Evolutionary conservation across 2,888 invertebrate genomes (phyloP).

Genomic region (Drosophila eohydei): DNA sequence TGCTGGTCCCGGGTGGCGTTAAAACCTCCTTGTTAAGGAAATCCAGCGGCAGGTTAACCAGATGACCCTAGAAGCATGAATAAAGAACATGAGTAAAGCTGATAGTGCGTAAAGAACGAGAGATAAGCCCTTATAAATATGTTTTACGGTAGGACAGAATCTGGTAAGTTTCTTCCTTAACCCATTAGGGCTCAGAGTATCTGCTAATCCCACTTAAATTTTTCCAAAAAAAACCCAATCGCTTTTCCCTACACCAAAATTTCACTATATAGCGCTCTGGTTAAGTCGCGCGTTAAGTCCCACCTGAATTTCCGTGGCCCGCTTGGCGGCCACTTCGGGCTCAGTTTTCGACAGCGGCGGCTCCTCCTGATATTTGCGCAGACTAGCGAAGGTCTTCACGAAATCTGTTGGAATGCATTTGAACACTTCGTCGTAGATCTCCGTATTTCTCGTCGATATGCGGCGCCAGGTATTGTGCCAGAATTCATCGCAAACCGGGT

Average conservation of each 20-base stretch:
- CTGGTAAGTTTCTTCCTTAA: background rate
- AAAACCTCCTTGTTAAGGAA: conserved; percentile 95
- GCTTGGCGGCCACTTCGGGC: conserved; percentile 89
- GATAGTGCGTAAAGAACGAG: background rate
- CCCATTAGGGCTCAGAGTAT: background rate
- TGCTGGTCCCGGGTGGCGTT: conserved; percentile 92
- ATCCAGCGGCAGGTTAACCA: conserved; percentile 95
- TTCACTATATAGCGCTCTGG: background rate
- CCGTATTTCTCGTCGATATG: conserved; percentile 93
- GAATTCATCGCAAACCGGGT: conserved; percentile 93
- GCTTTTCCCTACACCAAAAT: background rate
- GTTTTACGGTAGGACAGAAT: background rate
- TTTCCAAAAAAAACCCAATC: background rate
- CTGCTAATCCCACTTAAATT: background rate
- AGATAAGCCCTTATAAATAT: no score
- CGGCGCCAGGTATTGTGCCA: conserved; percentile 93
- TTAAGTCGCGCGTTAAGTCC: background rate
- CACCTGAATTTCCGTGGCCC: conserved; percentile 91
- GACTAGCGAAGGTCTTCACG: conserved; percentile 91
- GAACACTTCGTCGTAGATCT: conserved; percentile 96
- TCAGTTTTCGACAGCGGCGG: conserved; percentile 90
- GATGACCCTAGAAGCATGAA: conserved; percentile 87
- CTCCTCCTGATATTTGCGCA: conserved; percentile 91
- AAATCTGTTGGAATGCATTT: conserved; percentile 94
- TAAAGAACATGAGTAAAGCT: background rate